phyloP scores from a whole-genome alignment of 1,140 invertebrate species.

The Zophobas morio region DNA sequence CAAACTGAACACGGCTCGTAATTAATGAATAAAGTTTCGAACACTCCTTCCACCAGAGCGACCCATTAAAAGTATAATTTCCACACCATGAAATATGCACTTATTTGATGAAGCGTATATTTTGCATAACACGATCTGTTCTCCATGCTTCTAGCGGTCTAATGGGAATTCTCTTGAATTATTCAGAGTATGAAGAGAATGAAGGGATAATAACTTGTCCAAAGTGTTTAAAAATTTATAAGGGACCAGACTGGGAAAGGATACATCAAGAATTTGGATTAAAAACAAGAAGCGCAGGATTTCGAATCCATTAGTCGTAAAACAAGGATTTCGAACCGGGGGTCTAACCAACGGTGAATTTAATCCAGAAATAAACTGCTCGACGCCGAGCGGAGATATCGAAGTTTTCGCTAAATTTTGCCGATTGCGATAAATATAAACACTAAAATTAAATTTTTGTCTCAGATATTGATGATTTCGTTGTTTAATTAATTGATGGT shows the following conservation, averaged over 20 bases:
- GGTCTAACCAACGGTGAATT: too few relatives aligned
- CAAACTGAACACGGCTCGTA: too few relatives aligned
- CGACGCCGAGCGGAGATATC: too few relatives aligned
- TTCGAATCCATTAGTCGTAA: not conserved
- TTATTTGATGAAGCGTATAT: constrained; percentile 3
- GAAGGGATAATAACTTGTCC: constrained; percentile 6
- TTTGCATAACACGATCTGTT: constrained; percentile 12
- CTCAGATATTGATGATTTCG: too few relatives aligned
- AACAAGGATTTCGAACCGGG: too few relatives aligned
- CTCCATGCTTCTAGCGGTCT: not conserved
- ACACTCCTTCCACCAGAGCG: too few relatives aligned
- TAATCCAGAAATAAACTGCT: too few relatives aligned
- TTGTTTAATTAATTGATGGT: too few relatives aligned
- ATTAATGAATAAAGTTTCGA: too few relatives aligned
- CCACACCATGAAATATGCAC: constrained; percentile 17
- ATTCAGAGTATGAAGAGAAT: constrained; percentile 25
- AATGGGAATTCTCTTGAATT: constrained; percentile 16
- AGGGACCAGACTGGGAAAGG: not conserved
- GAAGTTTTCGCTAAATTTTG: too few relatives aligned
- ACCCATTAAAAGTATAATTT: not conserved
- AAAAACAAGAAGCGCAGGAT: not conserved
- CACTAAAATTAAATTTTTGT: too few relatives aligned
- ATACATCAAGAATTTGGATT: not conserved
- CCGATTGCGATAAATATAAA: too few relatives aligned
- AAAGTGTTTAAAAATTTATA: constrained; percentile 8